Evolutionary conservation across 2,113 vertebrate genomes (phyloP).

Genomic region (Bufo bufo): DNA sequence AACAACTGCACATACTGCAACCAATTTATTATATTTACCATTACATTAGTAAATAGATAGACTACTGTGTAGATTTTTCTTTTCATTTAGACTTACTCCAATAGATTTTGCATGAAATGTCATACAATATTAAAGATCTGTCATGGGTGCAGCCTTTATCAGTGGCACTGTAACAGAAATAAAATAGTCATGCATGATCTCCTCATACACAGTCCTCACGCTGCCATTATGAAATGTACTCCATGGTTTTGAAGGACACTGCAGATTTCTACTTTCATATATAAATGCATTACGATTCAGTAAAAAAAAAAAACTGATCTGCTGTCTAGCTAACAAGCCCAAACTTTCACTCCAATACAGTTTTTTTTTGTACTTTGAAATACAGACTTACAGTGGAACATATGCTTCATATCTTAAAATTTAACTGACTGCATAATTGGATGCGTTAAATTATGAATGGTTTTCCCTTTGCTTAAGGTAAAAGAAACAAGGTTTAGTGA

Average conservation of each 20-base stretch:
- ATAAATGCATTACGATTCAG: constrained; percentile 22
- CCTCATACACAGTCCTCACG: not conserved
- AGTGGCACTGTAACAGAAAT: not conserved
- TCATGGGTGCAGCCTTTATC: not conserved
- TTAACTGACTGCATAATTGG: constrained; percentile 57
- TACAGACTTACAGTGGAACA: constrained; percentile 50
- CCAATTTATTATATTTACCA: not conserved
- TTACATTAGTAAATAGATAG: not conserved
- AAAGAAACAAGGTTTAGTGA: constrained; percentile 55
- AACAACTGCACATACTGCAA: not conserved
- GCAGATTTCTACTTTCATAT: not conserved
- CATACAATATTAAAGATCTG: not conserved
- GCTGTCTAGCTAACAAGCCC: constrained; percentile 10
- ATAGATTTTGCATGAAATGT: not conserved
- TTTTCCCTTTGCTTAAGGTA: constrained; percentile 57
- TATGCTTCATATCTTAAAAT: constrained; percentile 55
- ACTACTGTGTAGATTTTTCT: not conserved
- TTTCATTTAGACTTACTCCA: not conserved
- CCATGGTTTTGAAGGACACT: not conserved
- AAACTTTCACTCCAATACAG: constrained; percentile 40
- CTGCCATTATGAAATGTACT: not conserved
- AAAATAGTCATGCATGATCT: not conserved
- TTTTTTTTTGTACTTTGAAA: constrained; percentile 39
- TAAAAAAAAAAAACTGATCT: not conserved
- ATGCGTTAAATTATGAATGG: constrained; percentile 55